These are phyloP conservation scores for Mirounga angustirostris DNA, from an alignment of 2,113 vertebrate species.

Conservation along the genomic window DNA sequence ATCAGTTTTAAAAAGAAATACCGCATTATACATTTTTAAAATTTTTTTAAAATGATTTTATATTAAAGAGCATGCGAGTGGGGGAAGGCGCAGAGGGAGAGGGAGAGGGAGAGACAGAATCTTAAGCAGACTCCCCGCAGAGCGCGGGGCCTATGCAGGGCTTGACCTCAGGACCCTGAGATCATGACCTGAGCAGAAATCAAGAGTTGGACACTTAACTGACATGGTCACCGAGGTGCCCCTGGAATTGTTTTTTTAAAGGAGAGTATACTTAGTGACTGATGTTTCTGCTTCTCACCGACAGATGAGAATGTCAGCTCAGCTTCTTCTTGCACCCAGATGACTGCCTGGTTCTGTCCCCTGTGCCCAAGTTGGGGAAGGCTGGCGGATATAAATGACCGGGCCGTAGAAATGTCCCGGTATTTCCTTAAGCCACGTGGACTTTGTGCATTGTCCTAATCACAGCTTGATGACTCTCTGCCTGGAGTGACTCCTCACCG, in stretches of 20 bases:
- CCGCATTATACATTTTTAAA: no score
- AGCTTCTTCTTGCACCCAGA: not conserved
- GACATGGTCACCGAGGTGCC: not conserved
- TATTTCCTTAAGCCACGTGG: not conserved
- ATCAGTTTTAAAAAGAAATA: not conserved
- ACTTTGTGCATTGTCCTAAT: not conserved
- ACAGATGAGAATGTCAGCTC: no score
- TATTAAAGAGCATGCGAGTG: no score
- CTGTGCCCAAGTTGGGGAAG: rapidly evolving
- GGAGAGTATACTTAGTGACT: not conserved
- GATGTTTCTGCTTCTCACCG: not conserved
- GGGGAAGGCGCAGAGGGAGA: not conserved
- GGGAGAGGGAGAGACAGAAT: not conserved
- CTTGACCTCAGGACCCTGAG: no score
- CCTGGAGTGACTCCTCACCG: not conserved
- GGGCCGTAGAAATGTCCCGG: rapidly evolving
- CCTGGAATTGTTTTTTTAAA: not conserved
- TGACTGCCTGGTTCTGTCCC: not conserved
- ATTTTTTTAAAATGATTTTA: no score
- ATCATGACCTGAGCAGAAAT: not conserved
- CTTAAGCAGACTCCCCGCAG: not conserved
- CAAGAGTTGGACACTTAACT: not conserved
- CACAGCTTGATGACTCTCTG: not conserved
- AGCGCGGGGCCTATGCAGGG: not conserved
- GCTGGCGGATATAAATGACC: not conserved